Conservation (phyloP, 1,140 invertebrate species). For the Paraescarpia echinospica region DNA sequence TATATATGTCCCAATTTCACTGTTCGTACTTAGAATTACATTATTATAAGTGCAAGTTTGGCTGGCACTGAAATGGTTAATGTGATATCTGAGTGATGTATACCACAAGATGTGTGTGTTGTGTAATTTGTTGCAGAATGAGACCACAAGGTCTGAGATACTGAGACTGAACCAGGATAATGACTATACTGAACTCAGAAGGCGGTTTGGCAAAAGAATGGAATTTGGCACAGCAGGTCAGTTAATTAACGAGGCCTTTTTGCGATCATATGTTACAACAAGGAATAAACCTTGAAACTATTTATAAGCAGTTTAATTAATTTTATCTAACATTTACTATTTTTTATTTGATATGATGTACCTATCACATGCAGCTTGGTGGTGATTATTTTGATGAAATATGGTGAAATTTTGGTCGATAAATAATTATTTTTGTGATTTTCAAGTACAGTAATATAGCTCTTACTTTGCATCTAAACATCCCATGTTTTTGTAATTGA, state of each 20-base stretch:
- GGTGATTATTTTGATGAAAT: no score
- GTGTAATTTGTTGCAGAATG: conserved; percentile 58
- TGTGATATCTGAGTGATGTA: not conserved
- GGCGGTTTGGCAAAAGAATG: conserved; percentile 69
- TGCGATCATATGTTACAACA: not conserved
- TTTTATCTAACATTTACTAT: no score
- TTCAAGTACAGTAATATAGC: no score
- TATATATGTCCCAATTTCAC: not conserved
- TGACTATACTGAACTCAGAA: conserved; percentile 61
- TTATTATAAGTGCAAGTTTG: not conserved
- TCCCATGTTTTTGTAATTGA: no score
- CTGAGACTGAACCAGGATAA: conserved; percentile 58
- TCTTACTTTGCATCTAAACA: no score
- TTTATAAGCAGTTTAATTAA: no score
- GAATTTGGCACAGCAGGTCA: conserved; percentile 83
- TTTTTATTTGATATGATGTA: no score
- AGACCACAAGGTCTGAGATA: conserved; percentile 61
- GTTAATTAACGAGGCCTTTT: conserved; percentile 13
- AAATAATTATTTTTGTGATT: no score
- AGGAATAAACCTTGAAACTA: no score
- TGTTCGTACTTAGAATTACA: not conserved
- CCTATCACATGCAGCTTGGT: no score
- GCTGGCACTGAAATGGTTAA: no score
- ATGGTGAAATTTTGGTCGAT: no score
- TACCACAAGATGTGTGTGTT: conserved; percentile 35